These are phyloP conservation scores for Sorex maritimensis DNA, from an alignment of 2,797 vertebrate species.

Conservation along the genomic window DNA sequence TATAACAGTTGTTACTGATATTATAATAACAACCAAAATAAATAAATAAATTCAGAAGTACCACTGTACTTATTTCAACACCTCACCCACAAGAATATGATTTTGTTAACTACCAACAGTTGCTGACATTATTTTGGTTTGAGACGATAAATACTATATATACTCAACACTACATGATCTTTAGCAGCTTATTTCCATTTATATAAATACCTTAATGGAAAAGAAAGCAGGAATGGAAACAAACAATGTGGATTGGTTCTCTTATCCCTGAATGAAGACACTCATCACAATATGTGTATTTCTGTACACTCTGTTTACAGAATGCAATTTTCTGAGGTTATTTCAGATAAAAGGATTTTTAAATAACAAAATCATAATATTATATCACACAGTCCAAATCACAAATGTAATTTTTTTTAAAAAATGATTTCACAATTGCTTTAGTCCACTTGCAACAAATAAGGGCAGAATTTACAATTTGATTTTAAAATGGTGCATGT, in stretches of 20 bases:
- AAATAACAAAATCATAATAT: constrained; percentile 71
- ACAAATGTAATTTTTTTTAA: constrained; percentile 64
- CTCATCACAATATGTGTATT: constrained; percentile 59
- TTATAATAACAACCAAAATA: constrained; percentile 20
- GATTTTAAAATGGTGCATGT: not conserved
- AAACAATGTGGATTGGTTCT: constrained; percentile 69
- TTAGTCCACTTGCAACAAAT: constrained; percentile 28
- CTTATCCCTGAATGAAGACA: constrained; percentile 71
- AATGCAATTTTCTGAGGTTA: constrained; percentile 71
- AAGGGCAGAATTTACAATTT: not conserved
- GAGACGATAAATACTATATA: constrained; percentile 56
- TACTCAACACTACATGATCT: constrained; percentile 55
- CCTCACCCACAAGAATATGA: constrained; percentile 65
- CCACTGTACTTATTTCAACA: constrained; percentile 67
- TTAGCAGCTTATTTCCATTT: constrained; percentile 82
- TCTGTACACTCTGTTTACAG: constrained; percentile 65
- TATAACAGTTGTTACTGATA: constrained; percentile 63
- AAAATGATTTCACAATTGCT: not conserved
- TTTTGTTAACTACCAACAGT: constrained; percentile 78
- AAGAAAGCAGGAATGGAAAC: constrained; percentile 74
- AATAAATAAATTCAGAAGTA: constrained; percentile 56
- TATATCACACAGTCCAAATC: constrained; percentile 40
- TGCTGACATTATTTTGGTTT: constrained; percentile 73
- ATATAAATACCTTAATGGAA: constrained; percentile 67
- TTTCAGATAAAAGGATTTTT: constrained; percentile 76